Evolutionary conservation across 2,888 invertebrate species (phyloP).

Genomic region (Caenorhabditis uteleia): DNA sequence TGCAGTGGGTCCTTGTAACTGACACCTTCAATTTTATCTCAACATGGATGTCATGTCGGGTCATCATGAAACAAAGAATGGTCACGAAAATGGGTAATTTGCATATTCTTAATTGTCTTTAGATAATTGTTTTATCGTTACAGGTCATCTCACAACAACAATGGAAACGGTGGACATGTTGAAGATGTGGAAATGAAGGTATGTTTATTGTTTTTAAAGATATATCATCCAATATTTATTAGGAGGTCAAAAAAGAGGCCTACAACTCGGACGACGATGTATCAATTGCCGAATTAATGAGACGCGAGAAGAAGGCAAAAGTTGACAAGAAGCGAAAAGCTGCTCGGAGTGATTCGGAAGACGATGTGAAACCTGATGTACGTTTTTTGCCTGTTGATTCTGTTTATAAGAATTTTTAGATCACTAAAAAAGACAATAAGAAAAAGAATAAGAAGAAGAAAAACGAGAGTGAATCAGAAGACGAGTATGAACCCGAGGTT

Average conservation of each 20-base stretch:
- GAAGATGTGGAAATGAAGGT: constrained; percentile 1
- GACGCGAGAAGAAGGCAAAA: constrained; percentile 15
- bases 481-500: constrained; percentile 35
- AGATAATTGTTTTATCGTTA: background rate
- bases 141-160: constrained; percentile 9
- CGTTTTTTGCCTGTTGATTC: no score
- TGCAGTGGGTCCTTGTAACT: no score
- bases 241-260: constrained; percentile 27
- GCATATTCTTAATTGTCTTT: background rate
- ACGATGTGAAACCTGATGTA: no score
- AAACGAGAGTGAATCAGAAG: constrained; percentile 17
- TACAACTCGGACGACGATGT: constrained; percentile 45
- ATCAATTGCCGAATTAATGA: constrained; percentile 43
- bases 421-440: constrained; percentile 16
- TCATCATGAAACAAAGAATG: background rate
- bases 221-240: background rate
- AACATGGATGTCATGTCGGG: no score
- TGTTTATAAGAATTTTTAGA: no score
- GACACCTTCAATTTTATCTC: no score
- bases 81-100: background rate
- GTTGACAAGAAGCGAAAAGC: background rate
- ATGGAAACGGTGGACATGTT: constrained; percentile 34
- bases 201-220: background rate
- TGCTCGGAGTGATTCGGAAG: no score
- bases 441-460: constrained; percentile 30